A percentile compares a stretch with the other conserved stretches of the same genome.
phyloP scores from a whole-genome alignment of 2,113 vertebrate genomes.

The Antigone vipio region DNA sequence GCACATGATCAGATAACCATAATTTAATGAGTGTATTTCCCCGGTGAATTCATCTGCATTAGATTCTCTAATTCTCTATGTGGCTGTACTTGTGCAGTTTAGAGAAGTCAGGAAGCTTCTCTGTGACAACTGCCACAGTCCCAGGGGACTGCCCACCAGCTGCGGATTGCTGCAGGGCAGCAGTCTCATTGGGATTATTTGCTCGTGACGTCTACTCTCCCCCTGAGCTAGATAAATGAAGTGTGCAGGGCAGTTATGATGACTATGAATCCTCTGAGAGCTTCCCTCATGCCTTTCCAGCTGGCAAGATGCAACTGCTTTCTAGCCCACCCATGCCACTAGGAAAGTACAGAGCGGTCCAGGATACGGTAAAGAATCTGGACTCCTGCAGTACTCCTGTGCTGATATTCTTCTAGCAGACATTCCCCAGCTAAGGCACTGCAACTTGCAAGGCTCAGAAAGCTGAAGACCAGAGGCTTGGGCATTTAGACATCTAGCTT shows the following conservation, averaged over 20 bases:
- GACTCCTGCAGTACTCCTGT: background rate
- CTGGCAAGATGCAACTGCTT: background rate
- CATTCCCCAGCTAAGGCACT: background rate
- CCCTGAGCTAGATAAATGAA: background rate
- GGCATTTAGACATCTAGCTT: background rate
- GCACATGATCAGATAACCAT: background rate
- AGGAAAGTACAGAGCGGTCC: background rate
- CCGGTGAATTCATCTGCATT: background rate
- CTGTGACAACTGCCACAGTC: background rate
- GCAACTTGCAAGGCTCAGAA: background rate
- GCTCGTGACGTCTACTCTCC: background rate
- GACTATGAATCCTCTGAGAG: background rate
- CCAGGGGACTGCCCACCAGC: background rate
- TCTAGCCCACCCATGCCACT: background rate
- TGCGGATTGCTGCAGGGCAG: background rate
- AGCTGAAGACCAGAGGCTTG: background rate
- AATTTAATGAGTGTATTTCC: background rate
- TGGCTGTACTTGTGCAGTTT: background rate
- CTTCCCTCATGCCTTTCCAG: background rate
- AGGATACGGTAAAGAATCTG: background rate
- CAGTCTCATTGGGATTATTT: background rate
- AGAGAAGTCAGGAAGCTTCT: background rate
- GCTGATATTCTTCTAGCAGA: background rate
- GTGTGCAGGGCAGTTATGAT: background rate
- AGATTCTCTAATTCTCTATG: background rate